phyloP scores from a whole-genome alignment of 2,797 vertebrate genomes.

The Schizopygopsis malacanthus region DNA sequence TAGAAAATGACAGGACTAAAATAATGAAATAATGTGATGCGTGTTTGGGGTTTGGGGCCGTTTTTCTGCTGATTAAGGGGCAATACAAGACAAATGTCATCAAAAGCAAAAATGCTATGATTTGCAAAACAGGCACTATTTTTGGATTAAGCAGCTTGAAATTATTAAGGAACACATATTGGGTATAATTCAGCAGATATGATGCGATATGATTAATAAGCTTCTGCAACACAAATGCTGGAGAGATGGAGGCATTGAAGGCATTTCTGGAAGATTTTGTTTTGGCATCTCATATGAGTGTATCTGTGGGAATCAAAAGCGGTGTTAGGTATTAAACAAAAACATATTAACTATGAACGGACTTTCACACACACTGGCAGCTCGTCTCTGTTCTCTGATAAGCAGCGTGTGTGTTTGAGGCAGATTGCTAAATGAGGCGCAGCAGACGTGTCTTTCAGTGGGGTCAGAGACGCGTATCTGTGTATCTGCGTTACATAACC shows the following conservation, averaged over 20 bases:
- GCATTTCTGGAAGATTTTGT: neutral
- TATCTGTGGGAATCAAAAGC: neutral
- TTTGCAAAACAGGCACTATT: neutral
- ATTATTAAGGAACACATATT: neutral
- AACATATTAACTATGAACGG: neutral
- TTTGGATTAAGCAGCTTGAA: neutral
- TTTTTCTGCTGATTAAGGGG: neutral
- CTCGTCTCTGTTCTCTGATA: neutral
- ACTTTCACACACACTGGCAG: neutral
- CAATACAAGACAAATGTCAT: neutral
- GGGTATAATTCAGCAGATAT: neutral
- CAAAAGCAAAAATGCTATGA: neutral
- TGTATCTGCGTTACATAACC: constrained; percentile 28
- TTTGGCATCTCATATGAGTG: neutral
- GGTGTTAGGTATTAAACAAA: neutral
- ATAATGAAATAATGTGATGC: neutral
- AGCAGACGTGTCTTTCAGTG: constrained; percentile 3
- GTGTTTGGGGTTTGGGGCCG: no score
- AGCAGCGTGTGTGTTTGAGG: constrained; percentile 4
- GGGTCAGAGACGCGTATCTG: constrained; percentile 23
- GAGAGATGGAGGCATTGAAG: neutral
- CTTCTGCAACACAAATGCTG: neutral
- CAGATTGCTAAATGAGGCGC: constrained; percentile 9
- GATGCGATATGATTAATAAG: neutral
- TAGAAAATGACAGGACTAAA: no score